These are phyloP conservation scores for Caenorhabditis sinica DNA, from an alignment of 2,888 invertebrate species.

Conservation along the genomic window DNA sequence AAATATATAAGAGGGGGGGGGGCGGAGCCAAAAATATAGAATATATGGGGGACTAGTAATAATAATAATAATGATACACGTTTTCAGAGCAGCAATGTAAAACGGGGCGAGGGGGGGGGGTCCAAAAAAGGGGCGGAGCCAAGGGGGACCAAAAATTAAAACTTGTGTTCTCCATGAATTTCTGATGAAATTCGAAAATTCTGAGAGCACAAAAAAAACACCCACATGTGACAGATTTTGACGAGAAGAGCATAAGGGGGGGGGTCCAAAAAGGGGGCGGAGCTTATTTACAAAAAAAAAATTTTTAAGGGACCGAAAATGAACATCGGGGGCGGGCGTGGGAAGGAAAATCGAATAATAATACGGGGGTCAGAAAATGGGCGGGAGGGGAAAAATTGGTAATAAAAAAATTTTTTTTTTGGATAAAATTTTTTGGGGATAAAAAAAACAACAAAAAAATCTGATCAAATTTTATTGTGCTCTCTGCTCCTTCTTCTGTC, in stretches of 20 bases:
- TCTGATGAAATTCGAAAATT: not conserved
- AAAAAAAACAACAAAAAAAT: conserved; percentile 2
- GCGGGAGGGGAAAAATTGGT: not conserved
- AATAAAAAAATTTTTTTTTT: conserved; percentile 9
- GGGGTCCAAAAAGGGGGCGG: not conserved
- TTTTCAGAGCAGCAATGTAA: conserved; percentile 22
- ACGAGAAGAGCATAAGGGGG: not conserved
- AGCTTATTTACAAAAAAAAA: conserved; percentile 38
- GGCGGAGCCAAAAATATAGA: conserved; percentile 22
- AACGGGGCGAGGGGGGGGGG: not conserved
- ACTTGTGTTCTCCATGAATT: not conserved
- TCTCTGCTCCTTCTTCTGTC: conserved; percentile 17
- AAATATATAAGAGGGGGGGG: not conserved
- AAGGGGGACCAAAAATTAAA: not conserved
- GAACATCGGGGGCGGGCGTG: not conserved
- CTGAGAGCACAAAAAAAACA: conserved; percentile 2
- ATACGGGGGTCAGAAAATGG: not conserved
- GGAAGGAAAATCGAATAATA: conserved; percentile 1
- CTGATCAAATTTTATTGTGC: not conserved
- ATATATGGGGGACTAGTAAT: conserved; percentile 6
- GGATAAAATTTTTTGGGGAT: not conserved
- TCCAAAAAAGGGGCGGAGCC: conserved; percentile 2
- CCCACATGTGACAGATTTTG: conserved; percentile 3
- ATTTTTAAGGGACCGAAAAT: not conserved
- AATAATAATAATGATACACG: too few relatives aligned